Base-by-base conservation (phyloP, 1,140 invertebrate genomes). In the Mesaphorura yosii region DNA sequence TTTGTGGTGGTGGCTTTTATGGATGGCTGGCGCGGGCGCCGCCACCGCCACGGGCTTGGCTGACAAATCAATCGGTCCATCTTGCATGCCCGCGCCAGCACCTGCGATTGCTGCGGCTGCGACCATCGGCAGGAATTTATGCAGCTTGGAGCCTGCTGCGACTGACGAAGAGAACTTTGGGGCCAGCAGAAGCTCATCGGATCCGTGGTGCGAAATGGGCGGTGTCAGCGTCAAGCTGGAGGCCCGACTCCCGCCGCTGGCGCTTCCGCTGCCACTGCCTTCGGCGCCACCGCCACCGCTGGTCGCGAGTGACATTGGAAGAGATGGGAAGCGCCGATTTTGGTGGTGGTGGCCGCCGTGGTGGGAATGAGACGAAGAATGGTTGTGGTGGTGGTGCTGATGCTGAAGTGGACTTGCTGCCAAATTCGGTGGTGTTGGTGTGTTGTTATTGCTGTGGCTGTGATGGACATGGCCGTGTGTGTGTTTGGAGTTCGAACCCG, bases 221-320 rank as follows among this genome's bases (percentile, higher is more conserved):
- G 61, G 61, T 3, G 61, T 63, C n/a, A 63, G 37, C 3, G 57
- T 63, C 20, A 63, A 47, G 45, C 57, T 59, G 23, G 61, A 63
- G n/a, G n/a, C n/a, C n/a, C n/a, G n/a, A n/a, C n/a, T n/a, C n/a
- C n/a, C n/a, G n/a, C n/a, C n/a, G n/a, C n/a, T n/a, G n/a, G n/a
- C n/a, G n/a, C n/a, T n/a, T n/a, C n/a, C n/a, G 57, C 2, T 54
- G n/a, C n/a, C n/a, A n/a, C n/a, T n/a, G n/a, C n/a, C n/a, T n/a
- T n/a, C n/a, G n/a, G n/a, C n/a, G n/a, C n/a, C n/a, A n/a, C n/a
- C n/a, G n/a, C n/a, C n/a, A n/a, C n/a, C n/a, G n/a, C n/a, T n/a
- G n/a, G n/a, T n/a, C n/a, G 23, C 45, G 44, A 27, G 48, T 42
- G 4, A 53, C 38, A 20, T 31, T 37, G 22, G n/a, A 42, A 10